Conservation (phyloP, 2,888 invertebrate species). For the Agrilus mali region DNA sequence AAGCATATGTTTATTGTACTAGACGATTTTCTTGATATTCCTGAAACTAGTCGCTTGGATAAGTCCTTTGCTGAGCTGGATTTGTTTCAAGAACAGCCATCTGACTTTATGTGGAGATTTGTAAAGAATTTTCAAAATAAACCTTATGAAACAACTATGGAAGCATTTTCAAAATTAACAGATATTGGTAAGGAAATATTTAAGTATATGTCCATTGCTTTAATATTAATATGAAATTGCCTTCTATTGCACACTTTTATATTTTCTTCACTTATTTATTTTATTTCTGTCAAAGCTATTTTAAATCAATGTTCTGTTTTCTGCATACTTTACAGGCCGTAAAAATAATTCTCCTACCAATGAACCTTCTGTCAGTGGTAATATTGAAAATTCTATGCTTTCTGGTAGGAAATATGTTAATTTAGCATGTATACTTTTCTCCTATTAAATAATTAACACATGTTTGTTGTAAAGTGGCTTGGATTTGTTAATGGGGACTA, state of each 20-base stretch:
- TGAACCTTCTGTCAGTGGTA: no score
- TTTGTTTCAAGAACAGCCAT: constrained; percentile 59
- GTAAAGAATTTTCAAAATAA: constrained; percentile 47
- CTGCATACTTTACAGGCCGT: background rate
- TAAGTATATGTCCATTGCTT: background rate
- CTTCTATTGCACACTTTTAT: no score
- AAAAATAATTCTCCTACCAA: no score
- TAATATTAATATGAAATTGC: background rate
- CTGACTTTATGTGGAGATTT: constrained; percentile 54
- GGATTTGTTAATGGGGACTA: no score
- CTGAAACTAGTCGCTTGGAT: constrained; percentile 56
- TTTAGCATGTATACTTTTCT: no score
- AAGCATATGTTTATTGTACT: constrained; percentile 59
- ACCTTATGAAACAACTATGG: constrained; percentile 74
- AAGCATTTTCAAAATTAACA: constrained; percentile 76
- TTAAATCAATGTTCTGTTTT: background rate
- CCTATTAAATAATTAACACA: no score
- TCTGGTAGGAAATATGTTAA: no score
- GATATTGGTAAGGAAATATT: constrained; percentile 48
- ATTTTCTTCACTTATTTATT: no score
- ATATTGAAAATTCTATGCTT: no score
- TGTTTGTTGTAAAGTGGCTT: no score
- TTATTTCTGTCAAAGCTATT: no score
- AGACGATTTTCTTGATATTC: constrained; percentile 44
- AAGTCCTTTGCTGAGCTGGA: constrained; percentile 81